These are phyloP conservation scores for Turritopsis dohrnii DNA, from an alignment of 30 jellyfish, hydroid and myxozoan genomes.

Conservation along the genomic window DNA sequence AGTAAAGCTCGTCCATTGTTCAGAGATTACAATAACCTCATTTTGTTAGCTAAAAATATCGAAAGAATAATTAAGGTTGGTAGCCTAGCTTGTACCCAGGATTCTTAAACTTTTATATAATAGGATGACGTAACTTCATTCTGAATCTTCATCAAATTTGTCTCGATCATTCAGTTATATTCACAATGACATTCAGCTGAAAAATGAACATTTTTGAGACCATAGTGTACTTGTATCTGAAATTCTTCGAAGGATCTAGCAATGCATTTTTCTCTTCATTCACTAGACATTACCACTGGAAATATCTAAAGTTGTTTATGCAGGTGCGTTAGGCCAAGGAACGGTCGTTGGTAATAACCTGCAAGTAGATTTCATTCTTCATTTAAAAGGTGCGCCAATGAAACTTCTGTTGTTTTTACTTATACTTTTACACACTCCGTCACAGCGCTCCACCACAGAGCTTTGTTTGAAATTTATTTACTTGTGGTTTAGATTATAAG, in stretches of 20 bases:
- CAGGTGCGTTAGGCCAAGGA: conserved; percentile 88
- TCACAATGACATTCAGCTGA: no score
- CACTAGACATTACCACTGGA: conserved; percentile 40
- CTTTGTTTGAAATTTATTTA: no score
- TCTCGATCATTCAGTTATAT: no score
- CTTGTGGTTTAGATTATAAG: conserved; percentile 22
- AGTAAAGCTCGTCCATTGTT: conserved; percentile 10
- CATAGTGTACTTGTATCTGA: no score
- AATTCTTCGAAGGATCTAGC: background rate
- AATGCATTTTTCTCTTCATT: background rate
- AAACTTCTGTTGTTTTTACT: background rate
- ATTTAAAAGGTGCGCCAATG: conserved; percentile 1
- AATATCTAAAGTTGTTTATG: conserved; percentile 38
- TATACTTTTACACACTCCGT: background rate
- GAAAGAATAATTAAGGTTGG: conserved; percentile 8
- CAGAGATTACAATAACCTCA: conserved; percentile 6
- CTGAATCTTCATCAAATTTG: no score
- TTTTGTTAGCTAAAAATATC: background rate
- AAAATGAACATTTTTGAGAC: no score
- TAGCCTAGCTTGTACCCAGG: background rate
- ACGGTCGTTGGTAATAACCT: conserved; percentile 32
- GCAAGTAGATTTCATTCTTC: conserved; percentile 19
- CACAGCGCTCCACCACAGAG: background rate
- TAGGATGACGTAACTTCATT: no score
- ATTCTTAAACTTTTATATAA: no score